Conservation (phyloP, 2,888 invertebrate genomes). For the Oligia strigilis region DNA sequence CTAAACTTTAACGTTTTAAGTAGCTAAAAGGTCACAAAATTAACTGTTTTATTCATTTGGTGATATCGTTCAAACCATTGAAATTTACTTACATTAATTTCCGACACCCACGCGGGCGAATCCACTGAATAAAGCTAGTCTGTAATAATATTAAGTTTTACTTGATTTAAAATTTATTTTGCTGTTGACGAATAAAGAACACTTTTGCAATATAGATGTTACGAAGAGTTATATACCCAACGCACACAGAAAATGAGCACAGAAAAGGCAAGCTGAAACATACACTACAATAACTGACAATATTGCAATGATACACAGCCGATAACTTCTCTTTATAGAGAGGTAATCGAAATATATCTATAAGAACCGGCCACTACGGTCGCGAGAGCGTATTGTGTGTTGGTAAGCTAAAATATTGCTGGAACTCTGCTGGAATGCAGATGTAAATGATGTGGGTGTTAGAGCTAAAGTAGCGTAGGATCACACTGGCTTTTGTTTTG, state of each 20-base stretch:
- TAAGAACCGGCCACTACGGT: slow-evolving; percentile 43
- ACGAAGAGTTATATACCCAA: not conserved
- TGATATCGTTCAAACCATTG: too few species aligned
- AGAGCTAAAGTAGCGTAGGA: not conserved
- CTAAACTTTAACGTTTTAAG: too few species aligned
- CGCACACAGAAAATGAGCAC: slow-evolving; percentile 8
- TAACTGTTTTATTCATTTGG: too few species aligned
- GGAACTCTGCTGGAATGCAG: slow-evolving; percentile 17
- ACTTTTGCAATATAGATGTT: not conserved
- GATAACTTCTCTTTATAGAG: slow-evolving; percentile 72
- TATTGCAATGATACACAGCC: slow-evolving; percentile 70
- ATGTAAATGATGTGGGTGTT: slow-evolving; percentile 18
- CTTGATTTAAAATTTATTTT: not conserved
- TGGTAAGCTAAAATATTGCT: slow-evolving; percentile 29
- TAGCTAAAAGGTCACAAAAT: too few species aligned
- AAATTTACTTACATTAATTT: too few species aligned
- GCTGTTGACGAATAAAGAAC: too few species aligned
- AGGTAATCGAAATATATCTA: slow-evolving; percentile 70
- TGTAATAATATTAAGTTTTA: not conserved
- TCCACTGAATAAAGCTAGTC: too few species aligned
- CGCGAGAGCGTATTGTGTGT: slow-evolving; percentile 28
- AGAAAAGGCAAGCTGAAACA: slow-evolving; percentile 23
- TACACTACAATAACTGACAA: slow-evolving; percentile 62
- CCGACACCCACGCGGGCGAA: too few species aligned
- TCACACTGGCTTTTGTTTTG: not conserved